phyloP scores from a whole-genome alignment of 2,888 invertebrate genomes.

The Sphaerophoria rueppellii region DNA sequence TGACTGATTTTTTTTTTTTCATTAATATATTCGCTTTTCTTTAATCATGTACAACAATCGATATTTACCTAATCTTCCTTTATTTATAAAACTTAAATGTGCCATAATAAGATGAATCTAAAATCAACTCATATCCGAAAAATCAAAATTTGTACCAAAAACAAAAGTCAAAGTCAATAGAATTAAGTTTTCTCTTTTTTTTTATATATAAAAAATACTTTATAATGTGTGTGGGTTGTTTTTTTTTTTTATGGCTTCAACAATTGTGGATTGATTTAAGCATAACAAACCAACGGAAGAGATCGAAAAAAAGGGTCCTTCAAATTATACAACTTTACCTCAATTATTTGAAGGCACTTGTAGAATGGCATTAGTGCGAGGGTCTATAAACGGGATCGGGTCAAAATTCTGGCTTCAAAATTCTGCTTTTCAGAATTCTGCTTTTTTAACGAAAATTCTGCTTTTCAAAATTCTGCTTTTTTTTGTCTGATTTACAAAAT shows the following conservation, averaged over 20 bases:
- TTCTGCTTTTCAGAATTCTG: too few species aligned
- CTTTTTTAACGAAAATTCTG: too few species aligned
- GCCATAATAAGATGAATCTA: constrained; percentile 61
- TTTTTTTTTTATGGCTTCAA: not conserved
- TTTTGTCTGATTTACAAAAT: too few species aligned
- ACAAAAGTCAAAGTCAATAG: constrained; percentile 63
- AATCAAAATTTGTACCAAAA: constrained; percentile 45
- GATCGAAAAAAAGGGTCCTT: too few species aligned
- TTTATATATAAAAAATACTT: not conserved
- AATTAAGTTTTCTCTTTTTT: constrained; percentile 61
- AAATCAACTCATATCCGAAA: constrained; percentile 38
- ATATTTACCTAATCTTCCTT: constrained; percentile 27
- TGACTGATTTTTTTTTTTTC: constrained; percentile 71
- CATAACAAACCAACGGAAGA: too few species aligned
- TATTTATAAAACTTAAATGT: constrained; percentile 35
- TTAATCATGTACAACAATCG: not conserved
- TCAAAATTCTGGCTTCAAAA: too few species aligned
- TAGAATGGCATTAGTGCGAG: too few species aligned
- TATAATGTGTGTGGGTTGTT: not conserved
- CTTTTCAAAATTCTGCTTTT: too few species aligned
- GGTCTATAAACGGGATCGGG: too few species aligned
- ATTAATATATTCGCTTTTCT: not conserved
- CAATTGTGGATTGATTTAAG: too few species aligned
- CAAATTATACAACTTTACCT: too few species aligned
- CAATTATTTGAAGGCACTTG: too few species aligned